Evolutionary conservation across 2,797 vertebrate genomes (phyloP).

Genomic region (Limosa lapponica): DNA sequence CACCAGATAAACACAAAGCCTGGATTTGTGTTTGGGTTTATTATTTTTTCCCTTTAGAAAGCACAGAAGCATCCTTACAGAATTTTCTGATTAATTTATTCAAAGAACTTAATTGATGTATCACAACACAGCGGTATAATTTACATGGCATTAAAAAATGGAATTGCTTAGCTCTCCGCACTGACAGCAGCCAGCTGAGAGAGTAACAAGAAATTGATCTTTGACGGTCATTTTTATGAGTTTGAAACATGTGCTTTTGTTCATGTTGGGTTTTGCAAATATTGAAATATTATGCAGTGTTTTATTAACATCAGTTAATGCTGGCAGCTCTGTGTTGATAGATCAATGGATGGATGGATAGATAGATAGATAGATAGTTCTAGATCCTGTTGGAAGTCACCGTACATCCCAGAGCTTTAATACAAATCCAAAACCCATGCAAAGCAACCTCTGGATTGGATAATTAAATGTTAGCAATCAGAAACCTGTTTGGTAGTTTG

Average conservation of each 20-base stretch:
- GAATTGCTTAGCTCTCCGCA: not conserved
- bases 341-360: not conserved
- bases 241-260: slow-evolving; percentile 1
- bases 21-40: slow-evolving; percentile 57
- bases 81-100: slow-evolving; percentile 75
- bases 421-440: not conserved
- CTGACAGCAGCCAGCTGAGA: slow-evolving; percentile 45
- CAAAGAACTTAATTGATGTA: slow-evolving; percentile 72
- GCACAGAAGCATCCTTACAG: slow-evolving; percentile 55
- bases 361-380: not conserved
- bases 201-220: not conserved
- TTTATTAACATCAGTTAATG: not conserved
- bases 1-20: slow-evolving; percentile 63
- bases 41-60: slow-evolving; percentile 52
- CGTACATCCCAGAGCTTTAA: not conserved
- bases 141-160: slow-evolving; percentile 72
- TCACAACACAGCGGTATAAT: slow-evolving; percentile 57
- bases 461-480: not conserved
- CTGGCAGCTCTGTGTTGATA: not conserved
- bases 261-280: slow-evolving; percentile 3
- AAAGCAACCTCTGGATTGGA: not conserved
- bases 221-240: slow-evolving; percentile 14
- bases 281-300: not conserved
- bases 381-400: not conserved
- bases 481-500: not conserved